These are phyloP conservation scores for Leucopternis melanops DNA, from an alignment of 2,113 vertebrate genomes.

Conservation along the genomic window DNA sequence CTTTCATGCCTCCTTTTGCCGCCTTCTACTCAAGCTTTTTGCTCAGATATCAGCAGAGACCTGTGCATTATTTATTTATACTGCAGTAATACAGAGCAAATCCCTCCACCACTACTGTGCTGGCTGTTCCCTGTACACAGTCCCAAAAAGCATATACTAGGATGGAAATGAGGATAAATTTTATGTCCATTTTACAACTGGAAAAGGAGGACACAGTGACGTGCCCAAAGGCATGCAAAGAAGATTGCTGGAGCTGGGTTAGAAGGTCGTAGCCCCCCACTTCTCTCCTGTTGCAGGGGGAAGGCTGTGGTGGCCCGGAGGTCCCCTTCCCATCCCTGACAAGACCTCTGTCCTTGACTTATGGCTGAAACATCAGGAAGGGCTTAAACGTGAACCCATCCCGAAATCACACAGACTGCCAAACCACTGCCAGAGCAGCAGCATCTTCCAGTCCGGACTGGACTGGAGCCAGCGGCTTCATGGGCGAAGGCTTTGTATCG, in stretches of 20 bases:
- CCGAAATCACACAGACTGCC: not conserved
- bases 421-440: not conserved
- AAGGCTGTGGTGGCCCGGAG: not conserved
- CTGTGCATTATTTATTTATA: not conserved
- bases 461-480: not conserved
- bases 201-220: not conserved
- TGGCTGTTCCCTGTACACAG: not conserved
- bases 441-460: not conserved
- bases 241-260: not conserved
- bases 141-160: rapidly evolving
- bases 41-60: not conserved
- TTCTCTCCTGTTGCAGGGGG: not conserved
- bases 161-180: not conserved
- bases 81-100: not conserved
- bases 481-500: not conserved
- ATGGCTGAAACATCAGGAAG: not conserved
- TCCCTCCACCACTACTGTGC: not conserved
- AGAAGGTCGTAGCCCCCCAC: not conserved
- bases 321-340: not conserved
- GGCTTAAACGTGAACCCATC: not conserved
- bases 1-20: not conserved
- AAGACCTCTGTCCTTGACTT: not conserved
- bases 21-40: not conserved
- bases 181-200: not conserved
- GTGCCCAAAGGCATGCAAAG: not conserved